Base-by-base conservation (phyloP, 2,113 vertebrate genomes). In the Proteles cristata region DNA sequence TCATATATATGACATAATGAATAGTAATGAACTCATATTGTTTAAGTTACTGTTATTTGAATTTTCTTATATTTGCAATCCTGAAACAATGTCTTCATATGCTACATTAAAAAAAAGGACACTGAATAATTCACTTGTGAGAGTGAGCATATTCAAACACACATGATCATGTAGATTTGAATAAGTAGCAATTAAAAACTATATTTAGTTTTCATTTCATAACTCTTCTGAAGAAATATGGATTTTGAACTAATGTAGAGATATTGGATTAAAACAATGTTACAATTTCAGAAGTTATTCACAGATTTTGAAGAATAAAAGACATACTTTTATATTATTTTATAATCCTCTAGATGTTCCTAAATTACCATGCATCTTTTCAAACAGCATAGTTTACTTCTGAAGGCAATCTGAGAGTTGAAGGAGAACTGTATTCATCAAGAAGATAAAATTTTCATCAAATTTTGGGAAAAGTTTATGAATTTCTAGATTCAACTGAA, bases 281-380 rank as follows among this genome's bases (percentile, higher is more conserved):
- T 71, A 92, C 0, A 53, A 65, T 77, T 88, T 88, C 50, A 79
- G 53, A 80, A 73, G 26, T 89, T 73, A 85, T 26, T 81, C 31
- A 71, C 10, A 91, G n/a, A 89, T 89, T 93, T 69, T 89, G 55
- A 85, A 61, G 48, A 69, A 55, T 66, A 48, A 43, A 88, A 88
- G 26, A 25, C 28, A 81, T 12, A 33, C 2, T 35, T 39, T 25
- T 71, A 43, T 31, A 68, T 76, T 82, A 53, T 94, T 93, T 85
- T 85, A 9, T 31, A 89, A 68, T 73, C 17, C 11, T 71, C 7
- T 73, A 55, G 33, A 65, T 83, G 17, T 79, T 92, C 21, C 26
- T 94, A 33, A 73, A 63, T 94, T 92, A 88, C 31, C 10, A 82
- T 28, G 4, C 0, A 53, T n/a, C 53, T 94, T 77, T 94, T 16